phyloP scores from a whole-genome alignment of 2,113 vertebrate species.

The Ailuropoda melanoleuca region DNA sequence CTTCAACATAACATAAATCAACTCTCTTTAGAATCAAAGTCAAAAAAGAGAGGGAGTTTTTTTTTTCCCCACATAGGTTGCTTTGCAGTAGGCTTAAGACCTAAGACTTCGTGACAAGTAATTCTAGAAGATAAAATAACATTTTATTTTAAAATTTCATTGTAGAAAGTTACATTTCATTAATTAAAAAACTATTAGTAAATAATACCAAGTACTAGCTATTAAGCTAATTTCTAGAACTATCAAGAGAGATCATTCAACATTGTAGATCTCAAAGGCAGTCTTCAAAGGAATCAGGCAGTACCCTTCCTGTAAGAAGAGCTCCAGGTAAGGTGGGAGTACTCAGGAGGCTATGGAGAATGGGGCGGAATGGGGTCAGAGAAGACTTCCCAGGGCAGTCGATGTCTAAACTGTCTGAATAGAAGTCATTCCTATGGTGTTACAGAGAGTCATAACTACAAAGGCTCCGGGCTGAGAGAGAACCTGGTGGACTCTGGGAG shows the following conservation, averaged over 20 bases:
- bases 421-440: background rate
- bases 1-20: background rate
- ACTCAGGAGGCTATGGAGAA: accelerated
- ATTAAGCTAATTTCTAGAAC: background rate
- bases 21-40: background rate
- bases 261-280: background rate
- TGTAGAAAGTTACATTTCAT: background rate
- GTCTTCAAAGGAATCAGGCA: background rate
- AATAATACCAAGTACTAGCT: background rate
- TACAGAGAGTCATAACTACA: background rate
- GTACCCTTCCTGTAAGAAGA: accelerated
- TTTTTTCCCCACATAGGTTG: background rate
- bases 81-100: background rate
- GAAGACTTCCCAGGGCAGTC: background rate
- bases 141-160: background rate
- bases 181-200: background rate
- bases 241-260: background rate
- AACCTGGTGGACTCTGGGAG: background rate
- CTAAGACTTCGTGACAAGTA: background rate
- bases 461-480: background rate
- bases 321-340: background rate
- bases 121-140: background rate
- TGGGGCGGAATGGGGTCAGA: background rate
- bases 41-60: background rate
- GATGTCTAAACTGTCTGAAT: background rate